Conservation (phyloP, 2,797 vertebrate species). For the Sebastes cheni region DNA sequence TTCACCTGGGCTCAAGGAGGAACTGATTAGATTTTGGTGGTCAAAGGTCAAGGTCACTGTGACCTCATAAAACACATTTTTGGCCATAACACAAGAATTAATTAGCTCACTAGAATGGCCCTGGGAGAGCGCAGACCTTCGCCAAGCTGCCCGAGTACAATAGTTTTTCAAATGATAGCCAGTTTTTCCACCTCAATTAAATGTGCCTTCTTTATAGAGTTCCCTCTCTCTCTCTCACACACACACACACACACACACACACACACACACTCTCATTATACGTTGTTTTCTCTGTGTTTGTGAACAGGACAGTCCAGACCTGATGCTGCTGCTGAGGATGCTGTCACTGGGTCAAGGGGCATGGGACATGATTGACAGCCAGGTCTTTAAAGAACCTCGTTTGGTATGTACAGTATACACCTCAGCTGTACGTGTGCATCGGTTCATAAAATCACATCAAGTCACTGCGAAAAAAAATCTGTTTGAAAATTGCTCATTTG, state of each 20-base stretch:
- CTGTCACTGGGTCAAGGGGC: conserved; percentile 94
- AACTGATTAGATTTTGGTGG: too few relatives aligned
- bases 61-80: too few relatives aligned
- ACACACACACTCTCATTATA: too few relatives aligned
- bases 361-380: conserved; percentile 99
- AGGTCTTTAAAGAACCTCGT: conserved; percentile 97
- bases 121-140: too few relatives aligned
- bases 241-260: too few relatives aligned
- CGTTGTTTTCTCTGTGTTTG: not conserved
- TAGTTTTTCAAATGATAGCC: not conserved
- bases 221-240: too few relatives aligned
- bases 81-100: too few relatives aligned
- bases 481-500: not conserved
- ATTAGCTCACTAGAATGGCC: too few relatives aligned
- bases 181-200: not conserved
- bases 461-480: not conserved
- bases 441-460: not conserved
- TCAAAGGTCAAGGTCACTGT: too few relatives aligned
- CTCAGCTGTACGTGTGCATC: too few relatives aligned
- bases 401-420: conserved; percentile 81
- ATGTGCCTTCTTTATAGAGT: not conserved
- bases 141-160: too few relatives aligned
- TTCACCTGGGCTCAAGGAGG: too few relatives aligned
- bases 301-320: conserved; percentile 92
- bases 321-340: conserved; percentile 93